Percentiles rank a stretch among this genome's conserved stretches.
phyloP scores from a whole-genome alignment of 2,888 invertebrate genomes.

The Cataglyphis albicans region DNA sequence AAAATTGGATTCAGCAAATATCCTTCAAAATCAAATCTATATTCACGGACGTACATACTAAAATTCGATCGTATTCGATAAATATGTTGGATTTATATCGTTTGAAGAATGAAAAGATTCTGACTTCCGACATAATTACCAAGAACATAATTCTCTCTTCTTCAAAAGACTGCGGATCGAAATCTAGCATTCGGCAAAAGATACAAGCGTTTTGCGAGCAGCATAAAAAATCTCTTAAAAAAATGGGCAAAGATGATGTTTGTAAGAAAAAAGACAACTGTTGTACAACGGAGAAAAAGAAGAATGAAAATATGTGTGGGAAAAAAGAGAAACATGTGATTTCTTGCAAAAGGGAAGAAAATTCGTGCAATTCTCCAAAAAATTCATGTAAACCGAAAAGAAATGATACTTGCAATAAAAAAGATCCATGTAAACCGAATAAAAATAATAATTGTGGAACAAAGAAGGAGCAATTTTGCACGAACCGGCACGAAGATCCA shows the following conservation, averaged over 20 bases:
- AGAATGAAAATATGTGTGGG: not conserved
- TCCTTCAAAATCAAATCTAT: slow-evolving; percentile 14
- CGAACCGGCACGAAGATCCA: not conserved
- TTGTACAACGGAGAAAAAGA: not conserved
- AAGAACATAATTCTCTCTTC: not conserved
- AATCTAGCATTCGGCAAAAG: slow-evolving; percentile 10
- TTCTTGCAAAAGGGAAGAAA: slow-evolving; percentile 3
- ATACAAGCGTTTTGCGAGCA: slow-evolving; percentile 17
- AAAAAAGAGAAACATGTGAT: not conserved
- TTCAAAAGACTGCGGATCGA: slow-evolving; percentile 3
- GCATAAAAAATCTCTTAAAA: slow-evolving; percentile 20
- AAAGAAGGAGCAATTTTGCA: slow-evolving; percentile 28
- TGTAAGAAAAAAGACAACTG: slow-evolving; percentile 30
- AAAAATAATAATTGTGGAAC: slow-evolving; percentile 23
- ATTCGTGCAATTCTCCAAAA: slow-evolving; percentile 19
- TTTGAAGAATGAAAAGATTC: slow-evolving; percentile 28
- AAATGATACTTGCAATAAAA: slow-evolving; percentile 20
- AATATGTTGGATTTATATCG: slow-evolving; percentile 52
- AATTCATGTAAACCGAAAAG: slow-evolving; percentile 48
- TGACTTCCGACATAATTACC: not conserved
- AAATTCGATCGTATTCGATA: slow-evolving; percentile 29
- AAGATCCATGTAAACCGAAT: slow-evolving; percentile 38
- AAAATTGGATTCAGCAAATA: slow-evolving; percentile 26
- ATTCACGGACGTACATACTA: not conserved
- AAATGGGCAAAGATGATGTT: slow-evolving; percentile 13